Conservation (phyloP, 2,888 invertebrate species). For the Xiphydria camelus region DNA sequence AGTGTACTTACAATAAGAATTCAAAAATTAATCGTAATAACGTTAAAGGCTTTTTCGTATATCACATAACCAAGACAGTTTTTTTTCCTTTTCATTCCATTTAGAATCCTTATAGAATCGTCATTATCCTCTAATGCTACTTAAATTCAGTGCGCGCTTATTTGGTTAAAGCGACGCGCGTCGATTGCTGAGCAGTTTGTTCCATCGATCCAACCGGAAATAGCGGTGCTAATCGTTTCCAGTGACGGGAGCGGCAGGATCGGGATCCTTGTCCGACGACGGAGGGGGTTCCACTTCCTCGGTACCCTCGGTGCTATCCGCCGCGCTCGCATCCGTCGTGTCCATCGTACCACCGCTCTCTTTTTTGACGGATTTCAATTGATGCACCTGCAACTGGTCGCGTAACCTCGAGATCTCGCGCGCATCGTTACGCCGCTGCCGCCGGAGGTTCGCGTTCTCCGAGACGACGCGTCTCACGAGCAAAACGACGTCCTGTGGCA, state of each 20-base stretch:
- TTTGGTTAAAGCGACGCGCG: slow-evolving; percentile 41
- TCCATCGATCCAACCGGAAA: slow-evolving; percentile 15
- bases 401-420: slow-evolving; percentile 46
- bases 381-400: slow-evolving; percentile 37
- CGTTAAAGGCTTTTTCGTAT: slow-evolving; percentile 49
- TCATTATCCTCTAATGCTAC: slow-evolving; percentile 32
- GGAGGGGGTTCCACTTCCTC: too few relatives aligned
- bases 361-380: slow-evolving; percentile 22
- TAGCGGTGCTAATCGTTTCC: slow-evolving; percentile 41
- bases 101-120: slow-evolving; percentile 27
- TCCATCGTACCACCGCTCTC: slow-evolving; percentile 14
- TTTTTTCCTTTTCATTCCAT: slow-evolving; percentile 16
- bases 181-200: slow-evolving; percentile 31
- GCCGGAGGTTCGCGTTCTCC: slow-evolving; percentile 28
- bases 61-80: slow-evolving; percentile 53
- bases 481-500: slow-evolving; percentile 42
- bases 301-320: slow-evolving; percentile 48
- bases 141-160: slow-evolving; percentile 42
- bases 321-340: slow-evolving; percentile 38
- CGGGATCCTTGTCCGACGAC: slow-evolving; percentile 2
- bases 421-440: slow-evolving; percentile 35
- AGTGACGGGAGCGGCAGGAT: slow-evolving; percentile 18
- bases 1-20: slow-evolving; percentile 32
- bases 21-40: slow-evolving; percentile 40
- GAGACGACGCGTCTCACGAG: slow-evolving; percentile 35